These are phyloP conservation scores for Aramus guarauna DNA, from an alignment of 2,113 vertebrate species.

Conservation along the genomic window DNA sequence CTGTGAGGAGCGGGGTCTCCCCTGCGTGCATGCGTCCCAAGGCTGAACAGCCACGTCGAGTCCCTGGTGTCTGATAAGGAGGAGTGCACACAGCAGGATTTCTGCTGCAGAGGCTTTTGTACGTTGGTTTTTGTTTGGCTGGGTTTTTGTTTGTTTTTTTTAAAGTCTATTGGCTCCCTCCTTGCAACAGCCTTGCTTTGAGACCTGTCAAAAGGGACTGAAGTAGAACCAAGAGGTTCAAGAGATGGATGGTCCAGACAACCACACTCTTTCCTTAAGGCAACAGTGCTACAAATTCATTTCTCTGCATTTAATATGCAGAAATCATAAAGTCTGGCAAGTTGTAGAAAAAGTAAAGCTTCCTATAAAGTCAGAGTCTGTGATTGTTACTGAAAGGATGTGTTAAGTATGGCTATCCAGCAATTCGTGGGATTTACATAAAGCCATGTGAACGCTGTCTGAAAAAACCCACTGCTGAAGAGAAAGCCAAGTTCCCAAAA, in stretches of 20 bases:
- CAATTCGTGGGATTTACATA: not conserved
- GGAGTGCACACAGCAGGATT: not conserved
- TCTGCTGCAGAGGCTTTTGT: not conserved
- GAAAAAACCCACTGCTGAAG: not conserved
- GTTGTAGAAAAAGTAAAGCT: not conserved
- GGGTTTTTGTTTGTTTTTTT: not conserved
- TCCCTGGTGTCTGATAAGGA: not conserved
- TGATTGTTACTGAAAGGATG: not conserved
- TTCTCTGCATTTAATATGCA: not conserved
- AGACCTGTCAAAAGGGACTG: not conserved
- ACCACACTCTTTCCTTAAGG: not conserved
- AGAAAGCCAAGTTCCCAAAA: not conserved
- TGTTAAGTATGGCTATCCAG: not conserved
- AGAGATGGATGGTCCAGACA: not conserved
- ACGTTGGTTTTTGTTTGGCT: no score
- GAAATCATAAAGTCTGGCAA: not conserved
- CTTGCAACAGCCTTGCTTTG: not conserved
- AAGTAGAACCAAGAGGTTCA: not conserved
- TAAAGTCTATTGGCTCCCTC: not conserved
- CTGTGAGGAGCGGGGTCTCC: not conserved
- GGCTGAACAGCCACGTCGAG: not conserved
- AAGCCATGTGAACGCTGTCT: not conserved
- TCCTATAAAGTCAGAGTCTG: not conserved
- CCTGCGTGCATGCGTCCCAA: not conserved
- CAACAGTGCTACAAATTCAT: not conserved